Evolutionary conservation across 2,888 invertebrate species (phyloP), one percentile per base, ranked within the genome.

Genomic region (Dolichomitus sp.): DNA sequence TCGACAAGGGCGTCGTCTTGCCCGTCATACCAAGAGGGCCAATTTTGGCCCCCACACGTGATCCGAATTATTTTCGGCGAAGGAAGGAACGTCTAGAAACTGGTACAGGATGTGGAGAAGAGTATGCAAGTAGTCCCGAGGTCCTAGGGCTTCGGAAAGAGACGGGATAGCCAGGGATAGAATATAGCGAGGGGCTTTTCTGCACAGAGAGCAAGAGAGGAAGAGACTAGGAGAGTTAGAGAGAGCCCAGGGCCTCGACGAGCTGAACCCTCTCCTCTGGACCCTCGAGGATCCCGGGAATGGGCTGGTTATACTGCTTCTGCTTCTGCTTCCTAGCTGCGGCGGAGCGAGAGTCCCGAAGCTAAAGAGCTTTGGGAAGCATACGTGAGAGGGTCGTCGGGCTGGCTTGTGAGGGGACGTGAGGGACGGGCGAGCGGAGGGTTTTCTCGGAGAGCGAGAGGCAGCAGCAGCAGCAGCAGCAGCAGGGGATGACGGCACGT

Each of bases 341-440:
- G 81, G 81, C 78, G 69, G 73, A 84, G 86, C 74, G 81, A 69
- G 82, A 79, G 89, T 91, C 88, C 88, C 90, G 90, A 90, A 90
- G 92, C 92, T 92, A 92, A 91, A 91, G 92, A 91, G 92, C 91
- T 92, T 91, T 90, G 80, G 83, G 91, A 89, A 91, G 91, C 92
- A 92, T 92, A 92, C 92, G 91, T 92, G 92, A 91, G 90, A 90
- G 90, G 89, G 89, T 89, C 80, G 77, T 80, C 80, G 74, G 76
- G 45, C 69, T 73, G 61, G 89, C 86, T 84, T 72, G 83, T 57
- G 69, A 80, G 81, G 68, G 72, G 50, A 73, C 69, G 68, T 57
- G 37, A 68, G 73, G 63, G 73, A 74, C 73, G 70, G 63, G 23
- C 50, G 52, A 54, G 72, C 63, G 54, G 50, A 77, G 76, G 66